Evolutionary conservation across 2,113 vertebrate genomes (phyloP).

Genomic region (Hyperoodon ampullatus): DNA sequence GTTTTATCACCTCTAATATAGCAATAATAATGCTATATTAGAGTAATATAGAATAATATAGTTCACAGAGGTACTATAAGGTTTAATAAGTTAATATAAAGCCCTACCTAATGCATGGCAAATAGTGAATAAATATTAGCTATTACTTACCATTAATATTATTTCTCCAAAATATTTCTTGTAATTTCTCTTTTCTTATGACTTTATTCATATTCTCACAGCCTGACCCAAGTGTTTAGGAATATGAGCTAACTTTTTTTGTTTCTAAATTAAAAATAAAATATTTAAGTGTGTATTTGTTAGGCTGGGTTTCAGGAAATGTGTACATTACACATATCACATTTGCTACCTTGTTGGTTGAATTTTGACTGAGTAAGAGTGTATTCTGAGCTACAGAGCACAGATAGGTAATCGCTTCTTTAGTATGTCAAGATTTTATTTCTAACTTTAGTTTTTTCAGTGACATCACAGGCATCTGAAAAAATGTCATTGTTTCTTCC

Average conservation of each 20-base stretch:
- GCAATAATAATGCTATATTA: neutral
- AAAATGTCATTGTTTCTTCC: neutral
- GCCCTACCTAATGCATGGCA: neutral
- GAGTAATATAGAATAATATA: neutral
- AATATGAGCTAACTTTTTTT: neutral
- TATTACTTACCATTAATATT: neutral
- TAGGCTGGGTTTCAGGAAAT: neutral
- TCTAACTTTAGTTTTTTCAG: neutral
- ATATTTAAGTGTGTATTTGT: neutral
- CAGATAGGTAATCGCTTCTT: neutral
- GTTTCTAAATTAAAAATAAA: neutral
- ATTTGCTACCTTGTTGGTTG: neutral
- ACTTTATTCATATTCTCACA: neutral
- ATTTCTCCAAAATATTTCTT: slow-evolving; percentile 16
- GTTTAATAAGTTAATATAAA: neutral
- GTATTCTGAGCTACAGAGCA: neutral
- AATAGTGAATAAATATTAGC: neutral
- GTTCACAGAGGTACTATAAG: neutral
- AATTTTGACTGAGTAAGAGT: neutral
- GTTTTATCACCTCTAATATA: neutral
- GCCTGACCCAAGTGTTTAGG: neutral
- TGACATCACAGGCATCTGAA: neutral
- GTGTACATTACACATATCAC: neutral
- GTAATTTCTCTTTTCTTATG: neutral
- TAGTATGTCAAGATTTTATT: neutral